These are phyloP conservation scores for Stenopsyche tienmushanensis DNA, from an alignment of 1,140 invertebrate genomes.

Conservation along the genomic window DNA sequence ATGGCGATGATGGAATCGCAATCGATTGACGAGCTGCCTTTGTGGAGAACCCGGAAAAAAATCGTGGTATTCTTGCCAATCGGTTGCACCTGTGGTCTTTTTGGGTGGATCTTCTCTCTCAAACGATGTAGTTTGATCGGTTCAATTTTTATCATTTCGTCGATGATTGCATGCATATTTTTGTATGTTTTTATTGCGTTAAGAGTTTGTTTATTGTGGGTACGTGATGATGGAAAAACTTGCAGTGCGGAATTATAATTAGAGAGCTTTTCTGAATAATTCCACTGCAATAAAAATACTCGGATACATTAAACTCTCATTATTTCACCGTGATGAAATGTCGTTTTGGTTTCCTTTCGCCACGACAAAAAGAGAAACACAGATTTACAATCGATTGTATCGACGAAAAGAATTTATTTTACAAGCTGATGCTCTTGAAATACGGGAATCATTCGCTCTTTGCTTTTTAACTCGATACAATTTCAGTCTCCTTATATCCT, in stretches of 20 bases:
- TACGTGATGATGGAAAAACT: not conserved
- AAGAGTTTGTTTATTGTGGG: not conserved
- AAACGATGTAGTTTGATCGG: not conserved
- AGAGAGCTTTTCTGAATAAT: not conserved
- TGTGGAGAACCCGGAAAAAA: not conserved
- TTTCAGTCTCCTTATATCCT: too few relatives aligned
- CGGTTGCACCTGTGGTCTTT: conserved; percentile 20
- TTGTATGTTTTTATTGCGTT: too few relatives aligned
- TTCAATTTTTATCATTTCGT: not conserved
- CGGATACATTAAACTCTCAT: conserved; percentile 4
- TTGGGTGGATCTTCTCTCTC: not conserved
- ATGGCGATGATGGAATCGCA: conserved; percentile 23
- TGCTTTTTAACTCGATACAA: too few relatives aligned
- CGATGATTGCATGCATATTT: not conserved
- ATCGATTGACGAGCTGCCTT: conserved; percentile 13
- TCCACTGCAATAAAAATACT: not conserved
- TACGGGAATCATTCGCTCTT: not conserved
- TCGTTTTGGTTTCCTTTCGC: not conserved
- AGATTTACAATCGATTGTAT: too few relatives aligned
- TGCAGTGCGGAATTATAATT: not conserved
- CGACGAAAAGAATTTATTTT: too few relatives aligned
- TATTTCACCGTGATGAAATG: conserved; percentile 8
- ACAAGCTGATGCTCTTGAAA: not conserved
- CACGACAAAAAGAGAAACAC: too few relatives aligned
- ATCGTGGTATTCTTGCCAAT: conserved; percentile 10